A percentile compares a stretch with the other conserved stretches of the same genome.
Evolutionary conservation across 2,888 invertebrate genomes (phyloP).

Genomic region (Drosophila niveifrons): DNA sequence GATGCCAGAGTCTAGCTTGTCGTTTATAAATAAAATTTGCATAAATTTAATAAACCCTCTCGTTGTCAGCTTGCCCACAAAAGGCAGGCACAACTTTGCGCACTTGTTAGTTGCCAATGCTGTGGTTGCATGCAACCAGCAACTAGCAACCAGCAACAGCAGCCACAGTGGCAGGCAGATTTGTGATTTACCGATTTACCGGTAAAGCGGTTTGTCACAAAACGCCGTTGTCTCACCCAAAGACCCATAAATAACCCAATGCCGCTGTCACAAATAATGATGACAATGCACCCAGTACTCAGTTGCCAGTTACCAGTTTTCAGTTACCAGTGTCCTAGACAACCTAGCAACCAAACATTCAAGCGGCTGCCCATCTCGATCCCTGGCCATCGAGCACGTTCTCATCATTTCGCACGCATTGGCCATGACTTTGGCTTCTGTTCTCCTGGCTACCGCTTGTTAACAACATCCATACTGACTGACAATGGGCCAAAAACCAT

Average conservation of each 20-base stretch:
- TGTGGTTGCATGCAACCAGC: slow-evolving; percentile 31
- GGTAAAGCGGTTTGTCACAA: slow-evolving; percentile 81
- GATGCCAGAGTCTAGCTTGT: slow-evolving; percentile 47
- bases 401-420: slow-evolving; percentile 76
- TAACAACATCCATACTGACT: slow-evolving; percentile 47
- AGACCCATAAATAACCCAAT: slow-evolving; percentile 82
- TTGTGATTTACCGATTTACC: slow-evolving; percentile 82
- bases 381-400: slow-evolving; percentile 39
- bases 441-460: slow-evolving; percentile 57
- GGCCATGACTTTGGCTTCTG: slow-evolving; percentile 14
- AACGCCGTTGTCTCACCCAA: slow-evolving; percentile 82
- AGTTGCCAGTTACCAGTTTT: not conserved
- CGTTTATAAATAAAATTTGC: slow-evolving; percentile 82
- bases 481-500: slow-evolving; percentile 35
- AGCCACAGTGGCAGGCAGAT: slow-evolving; percentile 56
- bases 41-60: slow-evolving; percentile 80
- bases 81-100: slow-evolving; percentile 62
- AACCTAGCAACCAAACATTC: slow-evolving; percentile 4
- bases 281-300: slow-evolving; percentile 54
- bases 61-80: slow-evolving; percentile 63
- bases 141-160: slow-evolving; percentile 15
- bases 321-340: slow-evolving; percentile 20
- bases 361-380: slow-evolving; percentile 31
- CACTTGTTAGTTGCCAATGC: slow-evolving; percentile 60
- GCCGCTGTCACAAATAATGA: slow-evolving; percentile 80